Base-by-base conservation (phyloP, 2,888 invertebrate species). In the Pomacea canaliculata region DNA sequence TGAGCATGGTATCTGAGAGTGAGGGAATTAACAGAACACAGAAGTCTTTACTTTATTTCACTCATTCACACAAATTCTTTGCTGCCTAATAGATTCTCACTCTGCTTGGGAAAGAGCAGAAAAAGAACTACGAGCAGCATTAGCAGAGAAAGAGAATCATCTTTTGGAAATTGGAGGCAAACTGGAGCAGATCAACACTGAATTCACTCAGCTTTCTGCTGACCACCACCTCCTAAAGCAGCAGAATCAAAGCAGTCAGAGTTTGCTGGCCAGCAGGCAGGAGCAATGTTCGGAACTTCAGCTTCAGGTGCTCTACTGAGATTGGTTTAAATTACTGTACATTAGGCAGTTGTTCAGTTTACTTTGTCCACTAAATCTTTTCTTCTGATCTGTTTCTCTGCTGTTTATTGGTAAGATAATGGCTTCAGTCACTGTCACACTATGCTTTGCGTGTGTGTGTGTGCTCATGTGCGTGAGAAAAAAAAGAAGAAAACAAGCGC, bases 221-320 rank as follows among this genome's bases (percentile, higher is more conserved):
- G 51, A 59, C 23, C 65, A 76, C 56, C 19, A 18, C 19, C 69
- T 56, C 46, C 48, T 75, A 70, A 46, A 56, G 23, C 69, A 73
- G 56, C 75, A 79, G 62, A 66, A n/a, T 16, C 59, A 70, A 18
- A 63, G 62, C 60, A 69, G 69, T 23, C 74, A 49, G 69, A 67
- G 16, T n/a, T 60, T 69, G 62, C 19, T 74, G 48, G 62, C 46
- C 23, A 23, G 19, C 59, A 73, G 51, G 51, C 48, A 69, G 18
- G 60, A 46, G 48, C 48, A 69, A 23, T 16, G 46, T n/a, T 19
- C 19, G 3, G 59, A 59, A 46, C 73, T 73, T 10, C 48, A 68
- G 56, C 23, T 60, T 1, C 68, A 73, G 73, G 73, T 73, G 19
- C 18, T 27, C 51, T 56, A 13, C 51, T 51, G 9, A 51, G 51